These are phyloP conservation scores for Caretta caretta DNA, from an alignment of 2,113 vertebrate genomes.

Conservation along the genomic window DNA sequence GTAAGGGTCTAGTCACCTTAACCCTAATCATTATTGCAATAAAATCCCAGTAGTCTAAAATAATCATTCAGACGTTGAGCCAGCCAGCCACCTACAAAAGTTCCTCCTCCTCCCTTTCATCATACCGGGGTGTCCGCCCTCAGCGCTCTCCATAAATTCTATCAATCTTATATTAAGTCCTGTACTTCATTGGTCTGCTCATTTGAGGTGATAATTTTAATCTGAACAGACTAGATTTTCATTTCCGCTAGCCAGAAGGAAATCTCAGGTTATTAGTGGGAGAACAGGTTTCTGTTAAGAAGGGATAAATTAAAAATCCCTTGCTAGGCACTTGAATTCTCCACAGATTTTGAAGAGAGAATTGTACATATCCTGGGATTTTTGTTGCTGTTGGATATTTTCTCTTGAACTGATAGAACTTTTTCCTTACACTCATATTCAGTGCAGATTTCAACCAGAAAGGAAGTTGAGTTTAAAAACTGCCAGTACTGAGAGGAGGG, in stretches of 20 bases:
- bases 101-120: background rate
- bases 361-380: background rate
- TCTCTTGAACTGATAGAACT: background rate
- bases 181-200: background rate
- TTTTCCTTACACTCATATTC: background rate
- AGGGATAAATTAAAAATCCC: background rate
- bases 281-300: accelerated
- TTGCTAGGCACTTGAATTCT: background rate
- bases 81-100: background rate
- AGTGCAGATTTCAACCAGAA: background rate
- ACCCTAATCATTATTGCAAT: background rate
- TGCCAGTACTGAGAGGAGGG: background rate
- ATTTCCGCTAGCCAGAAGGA: background rate
- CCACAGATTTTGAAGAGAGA: background rate
- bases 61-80: background rate
- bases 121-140: accelerated
- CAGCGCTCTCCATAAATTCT: background rate
- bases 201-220: background rate
- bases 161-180: background rate
- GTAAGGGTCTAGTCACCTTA: background rate
- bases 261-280: background rate
- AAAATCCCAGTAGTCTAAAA: background rate
- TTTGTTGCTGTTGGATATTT: background rate
- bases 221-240: background rate
- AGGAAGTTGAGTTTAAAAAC: background rate